phyloP scores from a whole-genome alignment of 2,113 vertebrate genomes.

The Crocuta crocuta region DNA sequence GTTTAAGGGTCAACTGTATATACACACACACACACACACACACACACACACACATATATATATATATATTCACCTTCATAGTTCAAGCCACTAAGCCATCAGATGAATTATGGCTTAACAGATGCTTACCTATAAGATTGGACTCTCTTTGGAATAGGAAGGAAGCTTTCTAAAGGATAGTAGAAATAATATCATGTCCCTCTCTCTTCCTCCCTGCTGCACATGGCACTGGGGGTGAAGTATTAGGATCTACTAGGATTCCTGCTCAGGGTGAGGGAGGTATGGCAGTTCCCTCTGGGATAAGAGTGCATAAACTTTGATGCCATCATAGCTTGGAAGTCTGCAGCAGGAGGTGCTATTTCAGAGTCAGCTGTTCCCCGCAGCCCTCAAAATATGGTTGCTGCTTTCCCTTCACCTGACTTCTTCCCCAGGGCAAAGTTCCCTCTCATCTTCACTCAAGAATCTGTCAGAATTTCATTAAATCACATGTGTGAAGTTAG shows the following conservation, averaged over 20 bases:
- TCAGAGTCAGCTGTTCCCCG: not conserved
- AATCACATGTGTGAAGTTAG: not conserved
- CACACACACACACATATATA: not conserved
- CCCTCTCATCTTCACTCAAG: not conserved
- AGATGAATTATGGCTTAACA: not conserved
- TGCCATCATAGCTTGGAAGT: not conserved
- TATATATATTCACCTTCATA: not conserved
- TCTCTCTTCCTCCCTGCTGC: not conserved
- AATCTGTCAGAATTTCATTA: not conserved
- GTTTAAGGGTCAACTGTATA: not conserved
- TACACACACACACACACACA: too few species aligned
- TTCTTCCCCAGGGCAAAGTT: not conserved
- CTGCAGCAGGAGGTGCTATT: accelerated
- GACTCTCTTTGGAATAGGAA: not conserved
- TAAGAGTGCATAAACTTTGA: not conserved
- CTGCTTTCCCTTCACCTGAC: not conserved
- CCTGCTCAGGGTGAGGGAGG: not conserved
- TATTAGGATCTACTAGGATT: not conserved
- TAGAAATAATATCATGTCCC: not conserved
- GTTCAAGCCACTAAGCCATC: not conserved
- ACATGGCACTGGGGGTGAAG: not conserved
- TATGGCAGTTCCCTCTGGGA: not conserved
- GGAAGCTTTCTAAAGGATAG: not conserved
- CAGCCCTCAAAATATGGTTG: not conserved
- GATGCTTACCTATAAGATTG: not conserved